Base-by-base conservation (phyloP, 2,113 vertebrate genomes). In the Dissostichus mawsoni region DNA sequence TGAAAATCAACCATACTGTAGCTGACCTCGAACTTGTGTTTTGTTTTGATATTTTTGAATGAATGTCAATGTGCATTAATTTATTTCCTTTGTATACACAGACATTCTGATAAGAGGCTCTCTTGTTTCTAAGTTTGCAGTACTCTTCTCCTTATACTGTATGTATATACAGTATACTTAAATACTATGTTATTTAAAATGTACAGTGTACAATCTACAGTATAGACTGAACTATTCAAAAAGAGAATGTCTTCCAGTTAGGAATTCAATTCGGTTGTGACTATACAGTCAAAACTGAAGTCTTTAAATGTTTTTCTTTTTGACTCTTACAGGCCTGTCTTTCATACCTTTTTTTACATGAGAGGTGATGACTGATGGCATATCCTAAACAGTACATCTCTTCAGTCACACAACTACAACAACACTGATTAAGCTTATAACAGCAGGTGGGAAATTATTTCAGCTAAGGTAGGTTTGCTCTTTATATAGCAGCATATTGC, bases 311-410 rank as follows among this genome's bases (percentile, higher is more conserved):
- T 7, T 18, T 67, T 66, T 56, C 25, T 51, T 7, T 25, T 25
- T 29, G 3, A 29, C 29, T 29, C 78, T 67, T 47, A 11, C 59
- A 62, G 61, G 50, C 47, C 51, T 23, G 29, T 52, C 74, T 57
- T n/a, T 74, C 59, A 78, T 50, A 62, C 18, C 20, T 59, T 74
- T 57, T 50, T 63, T 50, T 63, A 58, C 61, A 58, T 47, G 11
- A 23, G 50, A 72, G 59, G 45, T 50, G 55, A 70, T 70, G 78
- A 75, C 14, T 67, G 73, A 77, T 47, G 23, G n/a, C 4, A 69
- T 69, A 8, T 14, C 20, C 29, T 10, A 62, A 67, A 47, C 66
- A 57, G n/a, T 75, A 58, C 66, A 52, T 41, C 20, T 50, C 64
- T 69, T 59, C 47, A 81, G 41, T 20, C 44, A 69, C 7, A 73